These are phyloP conservation scores for Noctua janthe DNA, from an alignment of 2,888 invertebrate genomes.

Conservation along the genomic window DNA sequence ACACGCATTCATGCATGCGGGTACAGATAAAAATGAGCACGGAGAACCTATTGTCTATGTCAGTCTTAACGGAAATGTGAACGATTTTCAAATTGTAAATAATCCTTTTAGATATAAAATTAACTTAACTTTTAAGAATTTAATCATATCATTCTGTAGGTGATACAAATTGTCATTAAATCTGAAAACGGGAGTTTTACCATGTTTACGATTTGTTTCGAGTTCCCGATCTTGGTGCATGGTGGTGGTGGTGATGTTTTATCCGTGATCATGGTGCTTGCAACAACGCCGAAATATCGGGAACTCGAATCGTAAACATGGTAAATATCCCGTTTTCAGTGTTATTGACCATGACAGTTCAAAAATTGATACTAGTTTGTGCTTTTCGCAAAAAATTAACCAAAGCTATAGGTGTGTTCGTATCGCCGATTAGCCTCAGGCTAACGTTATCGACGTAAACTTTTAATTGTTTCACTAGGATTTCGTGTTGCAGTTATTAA, in stretches of 20 bases:
- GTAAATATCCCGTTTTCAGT: too few relatives aligned
- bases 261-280: too few relatives aligned
- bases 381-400: background rate
- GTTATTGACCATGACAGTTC: too few relatives aligned
- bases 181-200: too few relatives aligned
- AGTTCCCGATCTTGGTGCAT: too few relatives aligned
- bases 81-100: background rate
- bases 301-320: too few relatives aligned
- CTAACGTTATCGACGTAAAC: constrained; percentile 42
- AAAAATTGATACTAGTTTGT: background rate
- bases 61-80: background rate
- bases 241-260: too few relatives aligned
- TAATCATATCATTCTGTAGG: too few relatives aligned
- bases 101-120: background rate
- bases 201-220: too few relatives aligned
- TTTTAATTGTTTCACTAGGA: constrained; percentile 47
- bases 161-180: too few relatives aligned
- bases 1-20: background rate
- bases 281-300: too few relatives aligned
- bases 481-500: constrained; percentile 16
- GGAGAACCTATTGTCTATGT: background rate
- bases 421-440: background rate
- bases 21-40: too few relatives aligned
- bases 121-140: background rate
- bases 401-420: background rate